phyloP scores from a whole-genome alignment of 2,888 invertebrate genomes.

The Mechanitis messenoides region DNA sequence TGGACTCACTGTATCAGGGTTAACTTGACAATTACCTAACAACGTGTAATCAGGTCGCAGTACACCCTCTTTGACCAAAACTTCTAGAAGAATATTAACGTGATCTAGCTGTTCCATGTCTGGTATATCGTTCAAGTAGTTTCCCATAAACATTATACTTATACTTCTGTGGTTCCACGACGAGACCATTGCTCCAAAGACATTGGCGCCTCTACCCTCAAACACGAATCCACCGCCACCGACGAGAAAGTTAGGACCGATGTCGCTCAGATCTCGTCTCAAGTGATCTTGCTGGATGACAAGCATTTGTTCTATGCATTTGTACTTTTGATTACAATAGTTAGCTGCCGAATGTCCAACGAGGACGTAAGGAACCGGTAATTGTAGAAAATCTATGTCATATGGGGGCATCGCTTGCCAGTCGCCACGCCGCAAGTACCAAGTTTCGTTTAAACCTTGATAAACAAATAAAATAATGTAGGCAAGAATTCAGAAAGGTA shows the following conservation, averaged over 20 bases:
- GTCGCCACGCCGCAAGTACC: slow-evolving; percentile 62
- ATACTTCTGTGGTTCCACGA: slow-evolving; percentile 49
- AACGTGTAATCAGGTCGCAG: slow-evolving; percentile 44
- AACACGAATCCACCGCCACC: slow-evolving; percentile 56
- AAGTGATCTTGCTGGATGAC: slow-evolving; percentile 49
- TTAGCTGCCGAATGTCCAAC: slow-evolving; percentile 53
- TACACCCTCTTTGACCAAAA: slow-evolving; percentile 42
- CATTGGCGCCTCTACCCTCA: slow-evolving; percentile 62
- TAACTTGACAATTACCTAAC: slow-evolving; percentile 53
- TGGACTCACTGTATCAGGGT: slow-evolving; percentile 42
- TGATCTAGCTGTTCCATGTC: slow-evolving; percentile 46
- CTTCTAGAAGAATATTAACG: slow-evolving; percentile 43
- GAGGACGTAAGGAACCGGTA: slow-evolving; percentile 51
- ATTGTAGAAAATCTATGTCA: slow-evolving; percentile 37
- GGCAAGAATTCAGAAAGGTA: no score
- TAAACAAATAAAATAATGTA: slow-evolving; percentile 24
- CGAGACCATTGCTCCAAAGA: slow-evolving; percentile 49
- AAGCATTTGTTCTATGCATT: slow-evolving; percentile 48
- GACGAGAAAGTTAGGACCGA: slow-evolving; percentile 61
- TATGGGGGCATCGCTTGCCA: slow-evolving; percentile 61
- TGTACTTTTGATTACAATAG: slow-evolving; percentile 43
- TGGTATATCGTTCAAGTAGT: slow-evolving; percentile 42
- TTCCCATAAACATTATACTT: slow-evolving; percentile 59
- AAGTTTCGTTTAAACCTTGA: slow-evolving; percentile 56
- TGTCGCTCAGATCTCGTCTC: slow-evolving; percentile 45